phyloP scores from a whole-genome alignment of 2,113 vertebrate species.

The Balaeniceps rex region DNA sequence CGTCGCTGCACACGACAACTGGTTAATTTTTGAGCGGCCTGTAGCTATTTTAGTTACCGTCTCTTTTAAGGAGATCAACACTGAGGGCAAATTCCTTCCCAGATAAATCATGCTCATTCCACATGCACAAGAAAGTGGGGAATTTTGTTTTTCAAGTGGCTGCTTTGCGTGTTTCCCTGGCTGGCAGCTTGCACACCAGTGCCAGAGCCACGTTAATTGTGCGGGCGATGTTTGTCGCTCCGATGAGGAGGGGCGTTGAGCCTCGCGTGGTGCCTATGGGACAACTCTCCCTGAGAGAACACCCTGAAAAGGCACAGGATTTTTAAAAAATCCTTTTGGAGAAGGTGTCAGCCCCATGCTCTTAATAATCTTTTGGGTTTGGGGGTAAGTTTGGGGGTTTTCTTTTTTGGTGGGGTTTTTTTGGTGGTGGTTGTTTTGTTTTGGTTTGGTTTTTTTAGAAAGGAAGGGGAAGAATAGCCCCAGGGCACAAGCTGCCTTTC shows the following conservation, averaged over 20 bases:
- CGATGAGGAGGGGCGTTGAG: not conserved
- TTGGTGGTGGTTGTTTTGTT: not conserved
- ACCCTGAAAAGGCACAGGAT: not conserved
- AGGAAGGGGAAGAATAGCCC: not conserved
- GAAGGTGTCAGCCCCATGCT: not conserved
- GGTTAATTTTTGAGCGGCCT: not conserved
- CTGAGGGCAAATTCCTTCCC: slow-evolving; percentile 59
- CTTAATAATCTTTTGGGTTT: not conserved
- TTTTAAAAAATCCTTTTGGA: not conserved
- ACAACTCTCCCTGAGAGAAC: not conserved
- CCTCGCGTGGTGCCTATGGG: not conserved
- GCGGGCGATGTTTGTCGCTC: fast-evolving
- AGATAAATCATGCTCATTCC: slow-evolving; percentile 61
- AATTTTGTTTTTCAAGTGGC: slow-evolving; percentile 60
- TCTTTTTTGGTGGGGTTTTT: no score
- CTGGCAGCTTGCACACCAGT: not conserved
- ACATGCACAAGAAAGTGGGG: slow-evolving; percentile 39
- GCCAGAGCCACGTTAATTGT: not conserved
- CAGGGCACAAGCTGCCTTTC: not conserved
- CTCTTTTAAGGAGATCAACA: slow-evolving; percentile 57
- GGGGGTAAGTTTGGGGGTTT: not conserved
- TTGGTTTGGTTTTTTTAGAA: not conserved
- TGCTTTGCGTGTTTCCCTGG: slow-evolving; percentile 41
- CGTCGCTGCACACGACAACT: not conserved
- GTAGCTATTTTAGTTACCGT: slow-evolving; percentile 44